These are phyloP conservation scores for Drosophila cardini DNA, from an alignment of 1,140 invertebrate genomes.

Conservation along the genomic window DNA sequence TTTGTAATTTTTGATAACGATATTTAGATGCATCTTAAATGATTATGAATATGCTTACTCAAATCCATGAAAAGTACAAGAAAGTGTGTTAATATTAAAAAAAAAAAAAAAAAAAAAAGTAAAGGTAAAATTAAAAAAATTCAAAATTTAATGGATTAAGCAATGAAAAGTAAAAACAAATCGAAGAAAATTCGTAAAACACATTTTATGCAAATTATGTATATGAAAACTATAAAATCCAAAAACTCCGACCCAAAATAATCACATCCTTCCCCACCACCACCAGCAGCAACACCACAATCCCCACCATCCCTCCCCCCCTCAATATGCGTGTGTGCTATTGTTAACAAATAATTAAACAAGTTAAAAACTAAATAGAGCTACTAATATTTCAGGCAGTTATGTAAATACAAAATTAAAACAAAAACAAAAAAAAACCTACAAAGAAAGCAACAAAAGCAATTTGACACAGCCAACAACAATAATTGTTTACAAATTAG, in stretches of 20 bases:
- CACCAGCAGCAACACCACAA: conserved; percentile 22
- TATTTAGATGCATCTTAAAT: conserved; percentile 14
- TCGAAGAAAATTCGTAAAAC: conserved; percentile 14
- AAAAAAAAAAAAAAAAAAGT: conserved; percentile 3
- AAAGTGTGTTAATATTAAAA: conserved; percentile 29
- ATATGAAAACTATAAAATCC: conserved; percentile 11
- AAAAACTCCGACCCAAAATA: neutral
- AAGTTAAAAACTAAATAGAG: conserved; percentile 23
- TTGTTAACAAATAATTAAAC: conserved; percentile 52
- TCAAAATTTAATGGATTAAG: neutral
- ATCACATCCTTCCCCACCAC: neutral
- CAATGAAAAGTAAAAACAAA: conserved; percentile 22
- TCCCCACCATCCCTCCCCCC: neutral
- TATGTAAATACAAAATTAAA: conserved; percentile 41
- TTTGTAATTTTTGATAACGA: conserved; percentile 23
- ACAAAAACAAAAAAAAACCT: conserved; percentile 18
- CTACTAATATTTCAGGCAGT: conserved; percentile 27
- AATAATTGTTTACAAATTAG: conserved; percentile 40
- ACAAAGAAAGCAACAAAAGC: conserved; percentile 42
- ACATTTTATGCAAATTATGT: conserved; percentile 30
- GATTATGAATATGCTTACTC: conserved; percentile 15
- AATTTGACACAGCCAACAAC: conserved; percentile 49
- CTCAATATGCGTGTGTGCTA: conserved; percentile 66
- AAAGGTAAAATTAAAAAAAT: conserved; percentile 4
- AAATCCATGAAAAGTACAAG: conserved; percentile 34